Base-by-base conservation (phyloP, 2,113 vertebrate genomes). In the Henicopernis longicauda region DNA sequence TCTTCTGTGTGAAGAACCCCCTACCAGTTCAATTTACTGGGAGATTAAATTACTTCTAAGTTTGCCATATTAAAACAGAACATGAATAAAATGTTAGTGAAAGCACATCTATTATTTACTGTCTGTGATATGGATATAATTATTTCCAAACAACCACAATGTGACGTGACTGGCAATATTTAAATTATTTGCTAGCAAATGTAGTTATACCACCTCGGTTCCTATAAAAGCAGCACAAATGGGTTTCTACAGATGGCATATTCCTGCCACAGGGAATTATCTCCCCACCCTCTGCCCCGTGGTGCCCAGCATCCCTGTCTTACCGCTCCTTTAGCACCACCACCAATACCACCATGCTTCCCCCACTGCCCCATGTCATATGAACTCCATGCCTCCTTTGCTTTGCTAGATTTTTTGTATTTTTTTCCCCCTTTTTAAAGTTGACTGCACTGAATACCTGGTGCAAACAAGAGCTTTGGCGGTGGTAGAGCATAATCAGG, bases 41-140 rank as follows among this genome's bases (percentile, higher is more conserved):
- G 98, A 99, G 99, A 99, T 99, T 98, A 99, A 98, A 98, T 98
- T 98, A 98, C 98, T 99, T 99, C 98, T 99, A 99, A 99, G 98
- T 99, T 98, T 98, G 98, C 98, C 98, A 98, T 98, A 99, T 99
- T 99, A 99, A 98, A 98, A 98, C 98, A 98, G 98, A 98, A 98
- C 98, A 98, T 98, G 98, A 98, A 98, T 98, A 98, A 98, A 98
- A 98, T 93, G 98, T 98, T 98, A 98, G 98, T 95, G 98, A 98
- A 98, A 97, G 98, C 96, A 98, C 98, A 99, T 99, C 99, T 99
- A 98, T 98, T 98, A 98, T 99, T 99, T 99, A 99, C 99, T 98
- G 98, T 98, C 98, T 98, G 98, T 98, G 98, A 99, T 99, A 99
- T 98, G 98, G 98, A 98, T 99, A 99, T 99, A 98, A 99, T 99